Percentiles rank a stretch among this genome's conserved stretches.
phyloP scores from a whole-genome alignment of 2,888 invertebrate species.

The Enchytraeus crypticus region DNA sequence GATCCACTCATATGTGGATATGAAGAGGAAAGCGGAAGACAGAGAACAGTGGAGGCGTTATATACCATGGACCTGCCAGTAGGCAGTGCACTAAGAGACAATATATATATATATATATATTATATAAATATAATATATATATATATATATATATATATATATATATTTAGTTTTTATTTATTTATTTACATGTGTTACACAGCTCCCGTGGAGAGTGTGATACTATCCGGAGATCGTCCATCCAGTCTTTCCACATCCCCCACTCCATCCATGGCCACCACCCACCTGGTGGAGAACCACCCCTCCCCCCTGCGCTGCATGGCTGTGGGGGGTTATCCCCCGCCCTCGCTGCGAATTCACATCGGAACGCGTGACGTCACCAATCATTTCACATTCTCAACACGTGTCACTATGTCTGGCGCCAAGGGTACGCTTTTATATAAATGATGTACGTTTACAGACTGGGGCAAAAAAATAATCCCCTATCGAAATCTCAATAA shows the following conservation, averaged over 20 bases:
- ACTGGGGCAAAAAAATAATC: no score
- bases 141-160: no score
- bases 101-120: no score
- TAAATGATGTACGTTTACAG: no score
- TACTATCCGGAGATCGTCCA: background rate
- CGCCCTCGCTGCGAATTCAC: slow-evolving; percentile 11
- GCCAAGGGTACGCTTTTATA: background rate
- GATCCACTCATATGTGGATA: no score
- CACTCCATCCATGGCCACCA: background rate
- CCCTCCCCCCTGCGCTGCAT: slow-evolving; percentile 14
- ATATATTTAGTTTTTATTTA: background rate
- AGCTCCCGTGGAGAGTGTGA: slow-evolving; percentile 11
- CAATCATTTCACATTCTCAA: slow-evolving; percentile 2
- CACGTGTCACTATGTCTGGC: slow-evolving; percentile 2
- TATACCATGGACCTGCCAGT: no score
- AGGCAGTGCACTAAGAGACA: no score
- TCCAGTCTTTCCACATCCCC: background rate
- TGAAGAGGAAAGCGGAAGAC: no score
- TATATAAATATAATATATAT: no score
- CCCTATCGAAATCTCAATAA: no score
- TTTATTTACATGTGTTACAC: background rate
- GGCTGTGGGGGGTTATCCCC: slow-evolving; percentile 11
- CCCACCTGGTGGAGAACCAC: slow-evolving; percentile 9
- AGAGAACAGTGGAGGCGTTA: no score
- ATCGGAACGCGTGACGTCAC: slow-evolving; percentile 11